Evolutionary conservation across 2,888 invertebrate species (phyloP), one percentile per base, ranked within the genome.

Genomic region (Phyllotreta cruciferae): DNA sequence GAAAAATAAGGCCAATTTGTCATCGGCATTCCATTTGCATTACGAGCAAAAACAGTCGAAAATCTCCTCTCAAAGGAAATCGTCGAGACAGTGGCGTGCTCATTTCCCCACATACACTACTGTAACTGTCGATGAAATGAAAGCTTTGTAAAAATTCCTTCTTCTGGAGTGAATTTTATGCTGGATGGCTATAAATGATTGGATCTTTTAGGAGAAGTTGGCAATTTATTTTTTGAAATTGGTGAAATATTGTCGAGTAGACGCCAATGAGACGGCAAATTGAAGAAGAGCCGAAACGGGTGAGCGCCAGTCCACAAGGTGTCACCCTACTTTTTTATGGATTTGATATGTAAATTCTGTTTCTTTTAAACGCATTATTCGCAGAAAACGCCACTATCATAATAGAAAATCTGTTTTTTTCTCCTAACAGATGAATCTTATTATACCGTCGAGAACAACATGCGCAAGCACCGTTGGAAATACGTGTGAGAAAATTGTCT

Each of bases 1-100:
- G 38, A 63, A 66, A 70, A 70, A 66, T 67, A 66, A 68, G 63
- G 56, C 60, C 68, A 54, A 70, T 70, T 68, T 67, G 68, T 70
- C 66, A 66, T 64, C 62, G 44, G 45, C 56, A 49, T 60, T 61
- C 60, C 66, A 62, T 61, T 41, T 57, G 63, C 66, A 62, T 62
- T 62, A 47, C 54, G 50, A 55, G 57, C 50, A 52, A 63, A 63
- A 66, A 66, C 49, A 45, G 47, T 39, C 37, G 47, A 38, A 45
- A 55, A 55, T 61, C 47, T 52, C 38, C 52, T 34, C 36, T 49
- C 49, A 35, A 6, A 8, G 49, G 4, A 11, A 49, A 49, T 49
- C 49, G 11, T 36, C 8, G 36, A 35, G n/a, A 49, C 49, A 49
- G 34, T 34, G 11, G 49, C 49, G 49, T 7, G 10, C 49, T 24